phyloP scores from a whole-genome alignment of 2,113 vertebrate genomes.

The Sander vitreus region DNA sequence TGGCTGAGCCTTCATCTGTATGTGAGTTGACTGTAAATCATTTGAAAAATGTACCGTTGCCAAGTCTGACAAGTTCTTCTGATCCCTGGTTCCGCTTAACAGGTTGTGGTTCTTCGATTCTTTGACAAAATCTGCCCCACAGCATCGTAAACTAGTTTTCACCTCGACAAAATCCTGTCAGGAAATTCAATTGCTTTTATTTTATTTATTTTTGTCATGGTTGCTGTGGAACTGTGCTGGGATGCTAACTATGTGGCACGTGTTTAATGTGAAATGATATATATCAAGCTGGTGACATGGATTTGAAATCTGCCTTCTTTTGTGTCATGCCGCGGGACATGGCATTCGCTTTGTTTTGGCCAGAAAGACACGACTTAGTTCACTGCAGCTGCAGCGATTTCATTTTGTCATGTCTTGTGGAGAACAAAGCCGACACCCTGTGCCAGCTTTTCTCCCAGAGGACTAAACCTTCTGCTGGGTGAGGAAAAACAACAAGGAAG shows the following conservation, averaged over 20 bases:
- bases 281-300: conserved; percentile 42
- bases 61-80: conserved; percentile 70
- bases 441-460: conserved; percentile 56
- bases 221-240: conserved; percentile 1
- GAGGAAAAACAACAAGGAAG: conserved; percentile 39
- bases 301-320: conserved; percentile 35
- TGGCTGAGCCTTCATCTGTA: conserved; percentile 41
- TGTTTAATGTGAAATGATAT: conserved; percentile 29
- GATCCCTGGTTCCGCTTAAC: conserved; percentile 60
- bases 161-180: conserved; percentile 27
- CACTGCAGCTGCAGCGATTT: conserved; percentile 28
- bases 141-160: conserved; percentile 41
- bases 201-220: conserved; percentile 50
- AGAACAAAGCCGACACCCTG: conserved; percentile 56
- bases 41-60: conserved; percentile 64
- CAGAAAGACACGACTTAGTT: conserved; percentile 31
- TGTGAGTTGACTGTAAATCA: conserved; percentile 61
- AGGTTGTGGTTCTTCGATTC: conserved; percentile 42
- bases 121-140: conserved; percentile 33
- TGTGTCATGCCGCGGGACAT: conserved; percentile 9
- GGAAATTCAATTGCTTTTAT: conserved; percentile 43
- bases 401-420: conserved; percentile 32
- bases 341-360: conserved; percentile 22
- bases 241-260: not conserved
- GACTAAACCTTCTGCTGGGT: conserved; percentile 51